Base-by-base conservation (phyloP, 2,797 vertebrate genomes). In the Chaetodon trifasciatus region DNA sequence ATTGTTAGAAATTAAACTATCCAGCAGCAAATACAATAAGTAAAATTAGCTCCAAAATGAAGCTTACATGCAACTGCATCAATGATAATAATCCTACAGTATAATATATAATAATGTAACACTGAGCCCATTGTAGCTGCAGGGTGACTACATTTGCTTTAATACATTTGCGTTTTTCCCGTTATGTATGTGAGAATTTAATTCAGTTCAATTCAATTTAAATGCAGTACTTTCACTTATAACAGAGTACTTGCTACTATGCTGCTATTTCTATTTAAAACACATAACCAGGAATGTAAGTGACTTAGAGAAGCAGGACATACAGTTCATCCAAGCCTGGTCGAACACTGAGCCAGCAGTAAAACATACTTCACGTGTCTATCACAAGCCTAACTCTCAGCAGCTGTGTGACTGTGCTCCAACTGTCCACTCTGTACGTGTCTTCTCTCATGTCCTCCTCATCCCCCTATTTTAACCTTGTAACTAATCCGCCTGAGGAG, bases 401-500 rank as follows among this genome's bases (percentile, higher is more conserved):
- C 53, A 57, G 70, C 71, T 69, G 60, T 63, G 58, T 15, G 46
- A 62, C 70, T 12, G 15, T 13, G 37, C 49, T 16, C 53, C 23
- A 19, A 24, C 61, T 72, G 44, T 65, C 47, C 60, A 53, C 72
- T 68, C 46, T 52, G 69, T 57, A 70, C 84, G 82, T 82, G 89
- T 68, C 19, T 72, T 28, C 37, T 60, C 82, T 89, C 91, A 92
- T 79, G 83, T 93, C 81, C 80, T 76, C 85, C 57, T 50, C 4
- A 9, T 46, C 47, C 35, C 61, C 76, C 76, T 68, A 70, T 79
- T 87, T 90, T 84, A 90, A 88, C 83, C 71, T 81, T 83, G 91
- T 90, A 93, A 92, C 69, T 79, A 78, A 92, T 86, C 82, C 74
- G 55, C 56, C 66, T 11, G 69, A 60, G 46, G 77, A 79, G 58